Evolutionary conservation across 2,888 invertebrate species (phyloP).

Genomic region (Galeruca laticollis): DNA sequence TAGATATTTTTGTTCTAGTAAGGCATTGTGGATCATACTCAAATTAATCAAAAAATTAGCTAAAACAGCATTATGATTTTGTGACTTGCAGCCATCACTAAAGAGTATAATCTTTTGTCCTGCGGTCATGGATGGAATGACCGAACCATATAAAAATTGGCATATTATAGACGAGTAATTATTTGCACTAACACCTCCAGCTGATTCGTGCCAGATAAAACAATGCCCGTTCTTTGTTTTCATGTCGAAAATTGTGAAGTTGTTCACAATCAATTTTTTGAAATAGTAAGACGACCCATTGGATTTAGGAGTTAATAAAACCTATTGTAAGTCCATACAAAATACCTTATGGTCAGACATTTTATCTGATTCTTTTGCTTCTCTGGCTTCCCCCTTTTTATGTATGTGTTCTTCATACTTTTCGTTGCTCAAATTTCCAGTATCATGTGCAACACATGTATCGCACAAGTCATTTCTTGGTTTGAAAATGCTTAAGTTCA

Average conservation of each 20-base stretch:
- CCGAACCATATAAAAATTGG: conserved; percentile 18
- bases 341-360: not conserved
- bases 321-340: too few species aligned
- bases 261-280: too few species aligned
- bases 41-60: conserved; percentile 28
- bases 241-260: too few species aligned
- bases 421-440: conserved; percentile 23
- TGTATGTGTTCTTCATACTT: conserved; percentile 19
- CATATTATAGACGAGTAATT: conserved; percentile 15
- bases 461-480: conserved; percentile 31
- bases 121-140: conserved; percentile 23
- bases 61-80: conserved; percentile 30
- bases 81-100: conserved; percentile 31
- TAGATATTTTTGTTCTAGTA: conserved; percentile 21
- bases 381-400: conserved; percentile 34
- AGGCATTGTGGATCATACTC: conserved; percentile 20
- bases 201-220: too few species aligned
- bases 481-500: conserved; percentile 21
- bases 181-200: conserved; percentile 2
- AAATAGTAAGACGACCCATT: too few species aligned
- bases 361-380: conserved; percentile 20
- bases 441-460: conserved; percentile 24
- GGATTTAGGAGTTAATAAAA: too few species aligned
- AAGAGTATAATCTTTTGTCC: conserved; percentile 26
- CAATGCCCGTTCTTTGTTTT: too few species aligned